Conservation (phyloP, 2,113 vertebrate genomes). For the Fregetta grallaria region DNA sequence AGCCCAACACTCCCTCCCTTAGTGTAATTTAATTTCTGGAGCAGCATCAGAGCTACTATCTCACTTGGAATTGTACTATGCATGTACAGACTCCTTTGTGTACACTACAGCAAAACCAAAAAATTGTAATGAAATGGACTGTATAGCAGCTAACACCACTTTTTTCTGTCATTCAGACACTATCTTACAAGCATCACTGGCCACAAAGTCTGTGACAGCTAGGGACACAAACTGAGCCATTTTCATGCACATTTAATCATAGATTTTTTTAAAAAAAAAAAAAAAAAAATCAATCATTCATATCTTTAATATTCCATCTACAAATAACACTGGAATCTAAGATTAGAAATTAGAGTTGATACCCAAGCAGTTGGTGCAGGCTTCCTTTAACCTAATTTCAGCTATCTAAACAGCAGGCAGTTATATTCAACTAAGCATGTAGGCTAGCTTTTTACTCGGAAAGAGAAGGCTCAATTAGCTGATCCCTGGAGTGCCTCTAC, state of each 20-base stretch:
- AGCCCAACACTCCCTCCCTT: not conserved
- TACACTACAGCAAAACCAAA: not conserved
- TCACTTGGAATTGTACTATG: not conserved
- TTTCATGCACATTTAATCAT: not conserved
- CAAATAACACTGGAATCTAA: not conserved
- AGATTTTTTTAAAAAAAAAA: not conserved
- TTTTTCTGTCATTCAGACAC: not conserved
- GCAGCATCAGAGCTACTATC: not conserved
- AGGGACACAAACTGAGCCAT: not conserved
- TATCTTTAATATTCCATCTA: not conserved
- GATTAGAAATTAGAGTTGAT: not conserved
- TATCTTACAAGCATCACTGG: not conserved
- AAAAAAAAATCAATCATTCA: not conserved
- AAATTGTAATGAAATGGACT: not conserved
- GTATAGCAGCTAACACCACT: not conserved
- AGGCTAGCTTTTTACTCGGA: not conserved
- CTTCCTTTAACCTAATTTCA: not conserved
- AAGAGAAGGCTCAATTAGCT: not conserved
- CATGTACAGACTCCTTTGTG: not conserved
- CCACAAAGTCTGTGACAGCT: not conserved
- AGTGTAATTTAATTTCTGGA: not conserved
- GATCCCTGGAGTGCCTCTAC: not conserved
- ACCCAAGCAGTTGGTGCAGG: not conserved
- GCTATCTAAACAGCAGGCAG: not conserved
- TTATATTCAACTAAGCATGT: not conserved